Conservation (phyloP, 1,140 invertebrate genomes). For the Condylostylus longicornis region DNA sequence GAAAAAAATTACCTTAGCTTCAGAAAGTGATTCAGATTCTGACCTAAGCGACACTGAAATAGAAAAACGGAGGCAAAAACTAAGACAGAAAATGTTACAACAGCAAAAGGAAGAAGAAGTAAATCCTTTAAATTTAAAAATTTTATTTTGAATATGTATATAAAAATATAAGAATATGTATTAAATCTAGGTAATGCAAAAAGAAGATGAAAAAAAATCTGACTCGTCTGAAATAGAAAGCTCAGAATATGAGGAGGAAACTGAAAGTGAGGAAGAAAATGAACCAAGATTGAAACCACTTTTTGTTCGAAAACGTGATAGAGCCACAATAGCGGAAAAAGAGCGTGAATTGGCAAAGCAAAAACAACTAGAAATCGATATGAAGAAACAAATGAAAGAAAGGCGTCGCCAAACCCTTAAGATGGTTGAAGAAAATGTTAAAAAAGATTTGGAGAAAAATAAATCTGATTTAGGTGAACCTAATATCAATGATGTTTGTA, state of each 20-base stretch:
- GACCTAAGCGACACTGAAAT: slow-evolving; percentile 67
- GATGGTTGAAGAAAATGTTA: slow-evolving; percentile 78
- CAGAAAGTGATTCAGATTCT: slow-evolving; percentile 52
- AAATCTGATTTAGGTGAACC: slow-evolving; percentile 44
- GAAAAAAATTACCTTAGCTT: slow-evolving; percentile 37
- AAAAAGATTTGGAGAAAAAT: slow-evolving; percentile 47
- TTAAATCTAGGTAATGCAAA: slow-evolving; percentile 30
- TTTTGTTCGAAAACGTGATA: slow-evolving; percentile 87
- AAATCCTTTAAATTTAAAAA: background rate
- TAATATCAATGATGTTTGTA: slow-evolving; percentile 75
- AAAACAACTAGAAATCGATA: slow-evolving; percentile 67
- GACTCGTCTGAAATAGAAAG: slow-evolving; percentile 58
- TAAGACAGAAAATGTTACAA: slow-evolving; percentile 51
- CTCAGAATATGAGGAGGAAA: slow-evolving; percentile 54
- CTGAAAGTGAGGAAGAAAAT: slow-evolving; percentile 47
- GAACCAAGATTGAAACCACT: slow-evolving; percentile 84
- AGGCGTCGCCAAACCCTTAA: slow-evolving; percentile 68
- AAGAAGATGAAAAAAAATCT: slow-evolving; percentile 59
- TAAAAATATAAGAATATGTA: background rate
- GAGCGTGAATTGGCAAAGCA: slow-evolving; percentile 75
- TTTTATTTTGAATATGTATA: background rate
- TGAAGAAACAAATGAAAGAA: slow-evolving; percentile 66
- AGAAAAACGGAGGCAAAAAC: slow-evolving; percentile 55
- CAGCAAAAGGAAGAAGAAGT: slow-evolving; percentile 49
- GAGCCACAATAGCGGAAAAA: slow-evolving; percentile 88